Percentiles rank a stretch among this genome's conserved stretches.
Conservation (phyloP, 2,113 vertebrate genomes). For the Rhinopomastus cyanomelas region DNA sequence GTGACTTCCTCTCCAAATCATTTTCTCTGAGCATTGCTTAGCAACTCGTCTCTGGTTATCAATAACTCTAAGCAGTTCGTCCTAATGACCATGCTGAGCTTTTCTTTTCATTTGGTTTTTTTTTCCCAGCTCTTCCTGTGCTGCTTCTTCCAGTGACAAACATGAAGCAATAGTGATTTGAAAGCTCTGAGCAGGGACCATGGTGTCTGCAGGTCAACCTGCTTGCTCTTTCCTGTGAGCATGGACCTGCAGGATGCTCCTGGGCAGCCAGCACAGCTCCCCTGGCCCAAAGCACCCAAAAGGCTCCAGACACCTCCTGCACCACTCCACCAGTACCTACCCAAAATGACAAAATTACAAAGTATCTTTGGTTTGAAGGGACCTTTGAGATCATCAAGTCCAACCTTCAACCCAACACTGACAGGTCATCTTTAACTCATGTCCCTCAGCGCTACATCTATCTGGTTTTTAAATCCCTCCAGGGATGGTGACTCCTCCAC, state of each 20-base stretch:
- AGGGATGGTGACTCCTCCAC: too few relatives aligned
- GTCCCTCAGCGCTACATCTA: too few relatives aligned
- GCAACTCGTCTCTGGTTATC: constrained; percentile 14
- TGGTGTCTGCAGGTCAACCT: neutral
- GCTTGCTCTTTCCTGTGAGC: neutral
- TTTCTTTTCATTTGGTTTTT: neutral
- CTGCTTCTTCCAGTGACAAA: neutral
- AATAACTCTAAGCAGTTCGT: neutral
- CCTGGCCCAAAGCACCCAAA: neutral
- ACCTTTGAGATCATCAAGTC: too few relatives aligned
- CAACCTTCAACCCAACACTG: too few relatives aligned
- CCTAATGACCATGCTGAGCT: neutral
- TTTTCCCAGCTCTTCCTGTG: neutral
- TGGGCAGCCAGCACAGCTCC: neutral
- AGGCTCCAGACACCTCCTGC: rapidly evolving
- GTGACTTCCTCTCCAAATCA: neutral
- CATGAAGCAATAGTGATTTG: neutral
- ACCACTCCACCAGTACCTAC: too few relatives aligned
- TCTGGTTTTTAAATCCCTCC: too few relatives aligned
- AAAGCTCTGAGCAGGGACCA: neutral
- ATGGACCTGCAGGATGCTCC: neutral
- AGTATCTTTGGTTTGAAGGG: too few relatives aligned
- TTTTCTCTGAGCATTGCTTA: neutral
- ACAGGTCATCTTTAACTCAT: too few relatives aligned
- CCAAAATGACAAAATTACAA: too few relatives aligned